Base-by-base conservation (phyloP, 2,797 vertebrate genomes). In the Premnoplex brunnescens region DNA sequence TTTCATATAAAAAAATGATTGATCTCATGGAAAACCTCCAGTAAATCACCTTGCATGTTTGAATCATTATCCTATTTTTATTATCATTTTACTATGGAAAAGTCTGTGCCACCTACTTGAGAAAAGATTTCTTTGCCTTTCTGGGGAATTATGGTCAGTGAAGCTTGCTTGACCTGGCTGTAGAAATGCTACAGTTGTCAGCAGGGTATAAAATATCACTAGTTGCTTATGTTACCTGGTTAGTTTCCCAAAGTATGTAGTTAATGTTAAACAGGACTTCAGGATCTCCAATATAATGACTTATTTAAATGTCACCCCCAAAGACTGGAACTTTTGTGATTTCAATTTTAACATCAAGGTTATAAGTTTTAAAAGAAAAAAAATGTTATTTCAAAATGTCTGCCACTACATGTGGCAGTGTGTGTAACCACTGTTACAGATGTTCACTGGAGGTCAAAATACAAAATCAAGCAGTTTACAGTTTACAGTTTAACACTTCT, bases 41-140 rank as follows among this genome's bases (percentile, higher is more conserved):
- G 18, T 81, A 94, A 91, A 83, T 95, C 66, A 51, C 20, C 43
- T 94, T 79, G 20, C 17, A 91, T 46, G 2, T 92, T 95, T 62
- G 37, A 92, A 91, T 69, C 28, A 72, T 8, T 1, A 3, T 92
- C 56, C 9, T 91, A 69, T 39, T 91, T 89, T 81, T 93, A 63
- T 85, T 88, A 89, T 41, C 51, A 49, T 55, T 94, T 91, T 91
- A 49, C 66, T 87, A 94, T 62, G 88, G 26, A 86, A 74, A 94
- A 78, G 13, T 78, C 60, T 41, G 6, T 64, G 34, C 16, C 80
- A n/a, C 58, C 51, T 80, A 11, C 17, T 67, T 86, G 51, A 84
- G 64, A 56, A 78, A 36, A 84, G 8, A 60, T 43, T 64, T 51
- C 5, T 69, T 76, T 68, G 52, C 24, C 16, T 71, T 91, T 80